Conservation (phyloP, 2,113 vertebrate genomes). For the Ifrita kowaldi region DNA sequence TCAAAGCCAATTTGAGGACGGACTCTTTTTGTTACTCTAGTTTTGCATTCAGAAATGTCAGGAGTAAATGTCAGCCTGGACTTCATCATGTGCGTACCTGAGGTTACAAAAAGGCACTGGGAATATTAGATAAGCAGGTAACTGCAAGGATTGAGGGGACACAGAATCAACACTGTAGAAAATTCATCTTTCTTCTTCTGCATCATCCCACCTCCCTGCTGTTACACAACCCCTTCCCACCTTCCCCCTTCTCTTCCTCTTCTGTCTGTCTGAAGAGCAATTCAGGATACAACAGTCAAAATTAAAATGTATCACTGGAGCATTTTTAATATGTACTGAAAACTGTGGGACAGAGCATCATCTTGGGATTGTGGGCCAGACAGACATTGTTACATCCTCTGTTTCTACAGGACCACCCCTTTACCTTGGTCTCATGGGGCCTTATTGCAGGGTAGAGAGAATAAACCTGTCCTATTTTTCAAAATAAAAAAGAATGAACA, state of each 20-base stretch:
- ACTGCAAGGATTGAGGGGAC: neutral
- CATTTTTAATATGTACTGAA: neutral
- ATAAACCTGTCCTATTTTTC: neutral
- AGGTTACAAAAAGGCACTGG: neutral
- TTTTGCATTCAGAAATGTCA: neutral
- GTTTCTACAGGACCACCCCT: neutral
- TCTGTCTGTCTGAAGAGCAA: neutral
- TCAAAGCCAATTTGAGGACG: neutral
- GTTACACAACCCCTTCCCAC: rapidly evolving
- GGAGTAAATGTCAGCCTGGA: neutral
- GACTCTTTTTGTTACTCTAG: neutral
- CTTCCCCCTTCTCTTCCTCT: neutral
- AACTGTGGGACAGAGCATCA: neutral
- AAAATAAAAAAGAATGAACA: neutral
- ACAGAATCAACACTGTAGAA: neutral
- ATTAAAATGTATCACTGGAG: neutral
- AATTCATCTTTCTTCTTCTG: neutral
- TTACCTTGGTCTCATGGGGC: neutral
- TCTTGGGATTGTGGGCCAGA: neutral
- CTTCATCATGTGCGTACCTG: neutral
- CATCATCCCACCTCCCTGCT: rapidly evolving
- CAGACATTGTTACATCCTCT: neutral
- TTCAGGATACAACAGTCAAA: neutral
- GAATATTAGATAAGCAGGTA: neutral
- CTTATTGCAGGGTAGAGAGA: neutral